A percentile compares a stretch with the other conserved stretches of the same genome.
Evolutionary conservation across 2,113 vertebrate species (phyloP).

Genomic region (Hippolais icterina): DNA sequence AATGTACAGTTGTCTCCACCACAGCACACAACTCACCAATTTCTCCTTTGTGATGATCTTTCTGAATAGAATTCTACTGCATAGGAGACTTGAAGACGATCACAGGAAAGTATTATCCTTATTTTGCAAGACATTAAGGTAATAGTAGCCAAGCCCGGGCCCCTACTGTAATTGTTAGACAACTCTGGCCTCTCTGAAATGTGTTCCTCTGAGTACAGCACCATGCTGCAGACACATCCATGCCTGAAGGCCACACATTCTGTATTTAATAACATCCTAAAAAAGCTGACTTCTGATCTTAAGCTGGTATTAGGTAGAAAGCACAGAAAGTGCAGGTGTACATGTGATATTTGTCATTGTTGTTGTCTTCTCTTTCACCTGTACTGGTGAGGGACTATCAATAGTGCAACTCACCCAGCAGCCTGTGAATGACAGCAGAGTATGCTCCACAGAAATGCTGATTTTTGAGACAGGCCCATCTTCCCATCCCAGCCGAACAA

Average conservation of each 20-base stretch:
- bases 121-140: not conserved
- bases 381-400: not conserved
- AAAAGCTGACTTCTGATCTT: not conserved
- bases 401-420: not conserved
- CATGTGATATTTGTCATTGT: accelerated
- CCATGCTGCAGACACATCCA: not conserved
- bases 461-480: not conserved
- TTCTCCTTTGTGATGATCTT: not conserved
- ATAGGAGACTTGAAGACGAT: not conserved
- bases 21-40: not conserved
- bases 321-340: not conserved
- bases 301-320: not conserved
- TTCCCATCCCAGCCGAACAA: not conserved
- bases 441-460: not conserved
- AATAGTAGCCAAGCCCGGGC: not conserved
- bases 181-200: not conserved
- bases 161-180: not conserved
- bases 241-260: not conserved
- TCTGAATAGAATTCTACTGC: not conserved
- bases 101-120: not conserved
- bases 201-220: not conserved
- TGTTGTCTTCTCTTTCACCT: not conserved
- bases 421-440: not conserved
- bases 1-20: not conserved
- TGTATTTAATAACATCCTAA: not conserved